A percentile compares a stretch with the other conserved stretches of the same genome.
Evolutionary conservation across 2,113 vertebrate genomes (phyloP).

Genomic region (Sylvietta virens): DNA sequence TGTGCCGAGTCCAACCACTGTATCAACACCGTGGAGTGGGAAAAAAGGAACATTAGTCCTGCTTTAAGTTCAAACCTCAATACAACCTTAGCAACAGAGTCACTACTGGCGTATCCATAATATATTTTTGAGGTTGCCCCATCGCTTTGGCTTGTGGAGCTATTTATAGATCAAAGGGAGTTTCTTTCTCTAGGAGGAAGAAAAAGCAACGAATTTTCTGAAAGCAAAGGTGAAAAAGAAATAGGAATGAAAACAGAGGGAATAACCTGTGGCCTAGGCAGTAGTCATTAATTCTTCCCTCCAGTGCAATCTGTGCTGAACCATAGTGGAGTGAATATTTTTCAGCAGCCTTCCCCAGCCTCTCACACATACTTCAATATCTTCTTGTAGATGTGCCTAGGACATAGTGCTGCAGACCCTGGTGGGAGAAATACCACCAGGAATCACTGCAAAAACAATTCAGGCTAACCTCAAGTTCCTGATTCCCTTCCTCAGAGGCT

Average conservation of each 20-base stretch:
- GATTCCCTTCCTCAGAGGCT: background rate
- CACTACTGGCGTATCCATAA: background rate
- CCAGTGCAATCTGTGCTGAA: background rate
- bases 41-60: slow-evolving; percentile 14
- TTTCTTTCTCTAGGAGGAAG: background rate
- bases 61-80: slow-evolving; percentile 24
- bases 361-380: background rate
- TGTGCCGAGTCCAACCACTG: background rate
- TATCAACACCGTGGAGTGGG: background rate
- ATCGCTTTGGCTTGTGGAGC: slow-evolving; percentile 19
- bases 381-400: background rate
- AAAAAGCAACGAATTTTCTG: slow-evolving; percentile 24
- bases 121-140: slow-evolving; percentile 38
- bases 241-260: background rate
- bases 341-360: background rate
- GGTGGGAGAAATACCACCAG: background rate
- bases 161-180: slow-evolving; percentile 67
- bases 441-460: background rate
- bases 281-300: slow-evolving; percentile 9
- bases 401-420: background rate
- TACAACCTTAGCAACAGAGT: slow-evolving; percentile 12
- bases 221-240: background rate
- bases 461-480: background rate
- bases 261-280: slow-evolving; percentile 10
- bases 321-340: background rate